Evolutionary conservation across 2,888 invertebrate species (phyloP).

Genomic region (Lepidochrysops patricia): DNA sequence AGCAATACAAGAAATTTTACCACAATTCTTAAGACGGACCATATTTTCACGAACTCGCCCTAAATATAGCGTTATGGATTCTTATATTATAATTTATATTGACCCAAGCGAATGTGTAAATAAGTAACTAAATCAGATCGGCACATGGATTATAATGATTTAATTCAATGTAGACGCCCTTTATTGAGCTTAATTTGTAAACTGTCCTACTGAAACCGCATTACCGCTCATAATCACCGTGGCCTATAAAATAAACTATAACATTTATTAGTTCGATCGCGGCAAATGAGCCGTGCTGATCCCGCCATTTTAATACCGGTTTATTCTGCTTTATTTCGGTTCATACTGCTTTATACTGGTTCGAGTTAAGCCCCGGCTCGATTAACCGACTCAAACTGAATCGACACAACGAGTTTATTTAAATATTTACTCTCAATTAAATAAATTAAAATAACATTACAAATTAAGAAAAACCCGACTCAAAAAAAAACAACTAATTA

Average conservation of each 20-base stretch:
- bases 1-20: no score
- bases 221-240: neutral
- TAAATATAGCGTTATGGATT: no score
- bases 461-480: no score
- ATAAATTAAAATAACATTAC: neutral
- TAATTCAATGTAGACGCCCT: neutral
- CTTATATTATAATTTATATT: no score
- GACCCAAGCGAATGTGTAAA: no score
- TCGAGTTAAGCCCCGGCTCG: neutral
- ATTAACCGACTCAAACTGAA: neutral
- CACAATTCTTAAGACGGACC: no score
- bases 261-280: constrained; percentile 5
- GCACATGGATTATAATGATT: neutral
- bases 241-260: neutral
- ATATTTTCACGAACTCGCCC: no score
- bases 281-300: neutral
- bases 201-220: neutral
- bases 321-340: constrained; percentile 1
- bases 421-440: neutral
- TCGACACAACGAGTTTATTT: constrained; percentile 5
- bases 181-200: neutral
- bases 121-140: no score
- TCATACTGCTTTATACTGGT: neutral
- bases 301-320: constrained; percentile 5
- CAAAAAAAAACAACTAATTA: neutral